A percentile compares a stretch with the other conserved stretches of the same genome.
These are phyloP conservation scores for Ormyrus rosae DNA, from an alignment of 2,888 invertebrate species.

Conservation along the genomic window DNA sequence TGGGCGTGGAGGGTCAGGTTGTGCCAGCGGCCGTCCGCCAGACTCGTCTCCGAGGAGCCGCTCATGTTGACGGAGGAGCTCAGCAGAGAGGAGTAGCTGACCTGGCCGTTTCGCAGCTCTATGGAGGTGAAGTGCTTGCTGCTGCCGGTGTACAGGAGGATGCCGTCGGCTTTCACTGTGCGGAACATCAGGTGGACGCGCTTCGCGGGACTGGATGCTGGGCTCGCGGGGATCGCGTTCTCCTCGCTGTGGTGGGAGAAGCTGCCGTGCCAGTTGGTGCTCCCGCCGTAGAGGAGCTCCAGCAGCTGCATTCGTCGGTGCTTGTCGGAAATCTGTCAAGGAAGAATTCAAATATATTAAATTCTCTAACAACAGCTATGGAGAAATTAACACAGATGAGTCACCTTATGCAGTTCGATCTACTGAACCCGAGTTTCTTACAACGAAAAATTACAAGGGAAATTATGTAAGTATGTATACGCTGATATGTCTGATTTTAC, in stretches of 20 bases:
- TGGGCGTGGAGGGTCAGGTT: constrained; percentile 87
- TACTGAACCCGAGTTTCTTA: too few relatives aligned
- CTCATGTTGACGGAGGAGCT: constrained; percentile 90
- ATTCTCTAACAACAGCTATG: constrained; percentile 45
- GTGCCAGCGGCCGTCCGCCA: constrained; percentile 93
- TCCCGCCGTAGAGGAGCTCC: constrained; percentile 86
- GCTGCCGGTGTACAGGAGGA: constrained; percentile 91
- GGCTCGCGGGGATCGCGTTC: constrained; percentile 60
- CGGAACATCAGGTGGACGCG: constrained; percentile 88
- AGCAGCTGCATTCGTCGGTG: constrained; percentile 91
- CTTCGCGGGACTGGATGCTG: constrained; percentile 80
- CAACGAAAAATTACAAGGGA: too few relatives aligned
- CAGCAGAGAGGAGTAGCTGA: constrained; percentile 88
- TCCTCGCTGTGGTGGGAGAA: constrained; percentile 63
- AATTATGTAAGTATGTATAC: too few relatives aligned
- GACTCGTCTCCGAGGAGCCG: constrained; percentile 79
- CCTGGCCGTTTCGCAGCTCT: constrained; percentile 85
- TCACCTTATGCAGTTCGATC: too few relatives aligned
- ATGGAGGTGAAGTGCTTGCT: constrained; percentile 91
- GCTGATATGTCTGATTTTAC: too few relatives aligned
- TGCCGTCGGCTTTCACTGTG: constrained; percentile 86
- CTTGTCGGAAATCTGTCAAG: constrained; percentile 84
- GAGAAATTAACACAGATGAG: background rate
- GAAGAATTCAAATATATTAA: background rate
- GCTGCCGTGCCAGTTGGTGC: constrained; percentile 81